Percentiles rank a stretch among this genome's conserved stretches.
Evolutionary conservation across 2,797 vertebrate genomes (phyloP).

Genomic region (Lutjanus campechanus): DNA sequence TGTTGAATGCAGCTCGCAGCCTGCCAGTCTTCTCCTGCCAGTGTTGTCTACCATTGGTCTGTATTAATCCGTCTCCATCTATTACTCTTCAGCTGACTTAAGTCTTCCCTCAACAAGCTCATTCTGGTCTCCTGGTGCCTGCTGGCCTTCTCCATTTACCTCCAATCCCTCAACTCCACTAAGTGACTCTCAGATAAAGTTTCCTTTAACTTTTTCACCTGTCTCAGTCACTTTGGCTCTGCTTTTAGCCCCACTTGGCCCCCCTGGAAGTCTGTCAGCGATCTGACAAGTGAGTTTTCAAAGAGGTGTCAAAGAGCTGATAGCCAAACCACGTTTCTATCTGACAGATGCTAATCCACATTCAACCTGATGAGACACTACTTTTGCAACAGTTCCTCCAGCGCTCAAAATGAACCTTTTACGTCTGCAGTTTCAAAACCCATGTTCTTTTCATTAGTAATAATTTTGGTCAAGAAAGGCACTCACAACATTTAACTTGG

Average conservation of each 20-base stretch:
- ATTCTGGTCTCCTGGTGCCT: constrained; percentile 1
- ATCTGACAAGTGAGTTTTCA: not conserved
- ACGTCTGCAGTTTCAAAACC: not conserved
- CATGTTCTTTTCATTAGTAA: not conserved
- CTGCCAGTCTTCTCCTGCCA: constrained; percentile 5
- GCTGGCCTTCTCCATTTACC: constrained; percentile 19
- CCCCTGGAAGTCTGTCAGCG: not conserved
- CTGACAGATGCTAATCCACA: constrained; percentile 3
- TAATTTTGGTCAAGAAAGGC: constrained; percentile 1
- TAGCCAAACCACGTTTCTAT: not conserved
- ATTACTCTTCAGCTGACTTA: constrained; percentile 28
- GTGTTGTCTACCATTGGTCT: constrained; percentile 2
- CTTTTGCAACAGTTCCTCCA: not conserved
- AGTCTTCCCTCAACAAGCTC: constrained; percentile 16
- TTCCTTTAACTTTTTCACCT: constrained; percentile 16
- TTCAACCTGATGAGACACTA: not conserved
- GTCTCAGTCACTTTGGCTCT: not conserved
- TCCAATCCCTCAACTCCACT: constrained; percentile 10
- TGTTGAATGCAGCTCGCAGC: constrained; percentile 8
- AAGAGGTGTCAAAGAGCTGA: constrained; percentile 15
- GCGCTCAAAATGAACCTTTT: not conserved
- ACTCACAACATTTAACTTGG: not conserved
- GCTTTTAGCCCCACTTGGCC: not conserved
- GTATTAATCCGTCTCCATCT: constrained; percentile 2
- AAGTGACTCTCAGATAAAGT: constrained; percentile 11